A percentile compares a stretch with the other conserved stretches of the same genome.
Conservation (phyloP, 2,888 invertebrate genomes). For the Neuroscelio doddi region DNA sequence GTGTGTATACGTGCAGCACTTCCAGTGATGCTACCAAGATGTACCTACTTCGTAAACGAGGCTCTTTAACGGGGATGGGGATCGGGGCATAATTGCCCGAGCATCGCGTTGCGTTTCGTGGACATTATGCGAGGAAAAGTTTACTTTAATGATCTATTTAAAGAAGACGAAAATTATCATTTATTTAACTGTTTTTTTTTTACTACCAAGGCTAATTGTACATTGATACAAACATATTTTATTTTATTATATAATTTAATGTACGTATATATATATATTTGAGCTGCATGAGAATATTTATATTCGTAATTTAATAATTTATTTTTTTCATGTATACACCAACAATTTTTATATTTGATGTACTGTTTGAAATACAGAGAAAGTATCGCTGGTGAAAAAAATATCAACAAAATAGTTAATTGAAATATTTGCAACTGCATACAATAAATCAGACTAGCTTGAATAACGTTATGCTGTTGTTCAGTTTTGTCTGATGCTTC, state of each 20-base stretch:
- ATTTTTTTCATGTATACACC: too few relatives aligned
- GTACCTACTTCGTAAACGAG: not conserved
- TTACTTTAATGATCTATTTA: too few relatives aligned
- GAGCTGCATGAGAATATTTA: too few relatives aligned
- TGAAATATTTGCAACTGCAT: slow-evolving; percentile 38
- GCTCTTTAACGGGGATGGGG: not conserved
- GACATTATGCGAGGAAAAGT: too few relatives aligned
- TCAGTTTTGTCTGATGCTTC: slow-evolving; percentile 11
- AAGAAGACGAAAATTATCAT: too few relatives aligned
- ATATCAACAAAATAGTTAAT: slow-evolving; percentile 35
- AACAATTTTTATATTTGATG: too few relatives aligned
- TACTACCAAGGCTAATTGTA: too few relatives aligned
- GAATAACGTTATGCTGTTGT: slow-evolving; percentile 34
- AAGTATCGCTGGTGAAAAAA: slow-evolving; percentile 26
- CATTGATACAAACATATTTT: too few relatives aligned
- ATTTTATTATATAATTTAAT: too few relatives aligned
- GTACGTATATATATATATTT: too few relatives aligned
- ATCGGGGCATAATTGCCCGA: not conserved
- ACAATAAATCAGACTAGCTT: slow-evolving; percentile 23
- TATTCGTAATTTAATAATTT: too few relatives aligned
- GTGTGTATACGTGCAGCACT: slow-evolving; percentile 33
- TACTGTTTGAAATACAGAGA: slow-evolving; percentile 16
- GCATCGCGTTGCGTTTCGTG: slow-evolving; percentile 1
- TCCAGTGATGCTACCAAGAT: slow-evolving; percentile 12
- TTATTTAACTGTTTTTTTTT: too few relatives aligned